These are phyloP conservation scores for Meriones psammophilus DNA, from an alignment of 2,797 vertebrate species.

Conservation along the genomic window DNA sequence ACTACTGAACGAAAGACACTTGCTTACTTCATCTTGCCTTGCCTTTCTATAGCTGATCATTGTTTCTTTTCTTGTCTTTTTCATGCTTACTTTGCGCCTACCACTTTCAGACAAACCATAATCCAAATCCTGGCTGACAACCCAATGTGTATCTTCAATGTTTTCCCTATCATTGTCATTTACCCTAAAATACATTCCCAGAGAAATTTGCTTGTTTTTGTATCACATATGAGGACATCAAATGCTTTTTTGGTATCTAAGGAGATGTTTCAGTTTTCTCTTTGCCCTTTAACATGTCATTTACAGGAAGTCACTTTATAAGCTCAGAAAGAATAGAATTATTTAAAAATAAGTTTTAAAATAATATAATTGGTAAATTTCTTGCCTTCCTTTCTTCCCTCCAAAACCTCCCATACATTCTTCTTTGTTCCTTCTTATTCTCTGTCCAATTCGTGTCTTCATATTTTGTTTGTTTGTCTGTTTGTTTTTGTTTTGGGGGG, in stretches of 20 bases:
- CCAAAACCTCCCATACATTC: not conserved
- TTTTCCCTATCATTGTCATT: not conserved
- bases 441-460: not conserved
- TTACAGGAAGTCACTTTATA: not conserved
- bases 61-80: not conserved
- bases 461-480: no score
- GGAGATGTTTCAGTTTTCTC: not conserved
- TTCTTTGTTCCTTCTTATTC: no score
- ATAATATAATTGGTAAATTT: not conserved
- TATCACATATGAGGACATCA: not conserved
- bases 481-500: no score
- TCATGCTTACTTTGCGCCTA: not conserved
- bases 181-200: not conserved
- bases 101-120: not conserved
- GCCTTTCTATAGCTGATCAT: not conserved
- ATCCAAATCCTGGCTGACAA: not conserved
- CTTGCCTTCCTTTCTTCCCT: no score
- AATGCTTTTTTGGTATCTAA: no score
- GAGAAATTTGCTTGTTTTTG: not conserved
- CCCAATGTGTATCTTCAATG: not conserved
- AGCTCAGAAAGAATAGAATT: not conserved
- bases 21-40: not conserved
- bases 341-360: not conserved
- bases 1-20: not conserved
- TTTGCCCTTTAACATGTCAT: not conserved